Percentiles rank a stretch among this genome's conserved stretches.
phyloP scores from a whole-genome alignment of 2,888 invertebrate genomes.

The Torymus texanus region DNA sequence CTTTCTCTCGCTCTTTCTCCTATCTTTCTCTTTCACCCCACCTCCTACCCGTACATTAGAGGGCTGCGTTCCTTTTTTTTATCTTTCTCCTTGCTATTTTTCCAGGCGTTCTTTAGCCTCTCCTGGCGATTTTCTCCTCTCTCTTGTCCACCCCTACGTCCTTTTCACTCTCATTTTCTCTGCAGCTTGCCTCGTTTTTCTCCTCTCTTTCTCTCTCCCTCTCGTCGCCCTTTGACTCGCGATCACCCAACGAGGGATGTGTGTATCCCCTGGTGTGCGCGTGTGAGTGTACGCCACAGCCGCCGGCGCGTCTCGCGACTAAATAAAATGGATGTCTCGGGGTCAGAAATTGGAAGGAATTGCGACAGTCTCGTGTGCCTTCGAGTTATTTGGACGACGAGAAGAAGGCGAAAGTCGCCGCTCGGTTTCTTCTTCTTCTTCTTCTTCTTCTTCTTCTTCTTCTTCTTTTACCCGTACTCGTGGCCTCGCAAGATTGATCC shows the following conservation, averaged over 20 bases:
- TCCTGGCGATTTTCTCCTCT: slow-evolving; percentile 53
- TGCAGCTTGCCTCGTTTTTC: slow-evolving; percentile 41
- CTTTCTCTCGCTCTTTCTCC: slow-evolving; percentile 31
- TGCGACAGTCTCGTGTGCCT: slow-evolving; percentile 63
- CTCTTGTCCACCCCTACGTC: slow-evolving; percentile 48
- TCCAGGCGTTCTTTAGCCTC: slow-evolving; percentile 53
- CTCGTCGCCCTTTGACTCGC: slow-evolving; percentile 21
- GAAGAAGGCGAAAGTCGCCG: slow-evolving; percentile 43
- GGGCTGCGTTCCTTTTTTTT: slow-evolving; percentile 54
- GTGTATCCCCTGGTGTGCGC: slow-evolving; percentile 31
- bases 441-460: background rate
- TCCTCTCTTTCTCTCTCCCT: slow-evolving; percentile 52
- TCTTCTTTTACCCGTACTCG: background rate
- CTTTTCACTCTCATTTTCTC: slow-evolving; percentile 48
- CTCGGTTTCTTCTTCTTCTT: background rate
- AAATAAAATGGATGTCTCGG: slow-evolving; percentile 74
- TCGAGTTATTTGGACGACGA: slow-evolving; percentile 46
- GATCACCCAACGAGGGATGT: slow-evolving; percentile 45
- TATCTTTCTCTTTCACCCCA: slow-evolving; percentile 14
- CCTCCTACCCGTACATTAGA: slow-evolving; percentile 14
- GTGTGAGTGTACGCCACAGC: slow-evolving; percentile 56
- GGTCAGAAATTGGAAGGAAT: slow-evolving; percentile 73
- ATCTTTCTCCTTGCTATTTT: slow-evolving; percentile 52
- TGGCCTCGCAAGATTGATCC: slow-evolving; percentile 36
- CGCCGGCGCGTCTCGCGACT: slow-evolving; percentile 63